Base-by-base conservation (phyloP, 2,113 vertebrate species). In the Bambusicola thoracicus region DNA sequence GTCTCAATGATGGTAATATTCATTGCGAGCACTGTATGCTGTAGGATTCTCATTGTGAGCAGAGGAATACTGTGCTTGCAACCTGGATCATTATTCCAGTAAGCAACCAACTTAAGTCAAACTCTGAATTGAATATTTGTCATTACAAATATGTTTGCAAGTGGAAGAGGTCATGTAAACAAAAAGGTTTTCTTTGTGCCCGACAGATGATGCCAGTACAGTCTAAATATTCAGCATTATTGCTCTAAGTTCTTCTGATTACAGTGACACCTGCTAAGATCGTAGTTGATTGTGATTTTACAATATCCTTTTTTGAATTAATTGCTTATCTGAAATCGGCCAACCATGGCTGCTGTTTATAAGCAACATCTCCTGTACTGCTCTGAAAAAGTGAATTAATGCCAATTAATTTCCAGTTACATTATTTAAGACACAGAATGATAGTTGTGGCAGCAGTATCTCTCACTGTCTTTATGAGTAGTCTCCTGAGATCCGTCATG, bases 251-350 rank as follows among this genome's bases (percentile, higher is more conserved):
- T 96, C 38, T 96, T 86, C 96, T 91, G 90, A 88, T 66, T 92
- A 70, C 89, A 93, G 77, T 96, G 95, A 96, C 92, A 97, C 81
- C 94, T 97, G 81, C 97, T 97, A 96, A 97, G 90, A 89, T 91
- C 70, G 48, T 72, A 89, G 59, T 94, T 83, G 75, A 91, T 92
- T 95, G 65, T 93, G 87, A 59, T 86, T 97, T 93, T 91, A 81
- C 78, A 92, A 74, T 86, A 95, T 55, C 14, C 65, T 93, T 95
- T 97, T 89, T 82, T 83, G 92, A 95, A 96, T 94, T 96, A 97
- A 95, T 97, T 97, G 81, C 83, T 63, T 74, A 59, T 91, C 83
- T 16, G 18, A 58, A 95, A 93, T 96, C 95, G 96, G 86, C 83
- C 92, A 95, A 75, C 84, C 87, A 30, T 87, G 65, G 69, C 89